These are phyloP conservation scores for Pimpla rufipes DNA, from an alignment of 2,888 invertebrate genomes.

Conservation along the genomic window DNA sequence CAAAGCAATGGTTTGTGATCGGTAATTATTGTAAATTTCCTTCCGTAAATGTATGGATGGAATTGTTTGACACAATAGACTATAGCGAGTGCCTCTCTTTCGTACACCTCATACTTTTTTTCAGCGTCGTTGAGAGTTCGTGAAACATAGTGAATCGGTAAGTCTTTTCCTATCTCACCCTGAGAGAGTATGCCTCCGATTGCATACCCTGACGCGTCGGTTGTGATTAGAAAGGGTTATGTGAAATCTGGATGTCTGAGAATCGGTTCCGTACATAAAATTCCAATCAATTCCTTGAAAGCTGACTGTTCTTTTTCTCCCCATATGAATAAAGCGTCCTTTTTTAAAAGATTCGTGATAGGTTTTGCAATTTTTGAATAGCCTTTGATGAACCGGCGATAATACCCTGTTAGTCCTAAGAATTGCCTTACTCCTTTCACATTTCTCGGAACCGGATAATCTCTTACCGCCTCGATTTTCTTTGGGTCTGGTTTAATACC, in stretches of 20 bases:
- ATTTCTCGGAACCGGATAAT: neutral
- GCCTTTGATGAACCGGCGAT: too few relatives aligned
- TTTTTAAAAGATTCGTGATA: neutral
- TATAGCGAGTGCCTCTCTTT: neutral
- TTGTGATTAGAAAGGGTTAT: neutral
- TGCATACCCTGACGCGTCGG: neutral
- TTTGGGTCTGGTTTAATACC: too few relatives aligned
- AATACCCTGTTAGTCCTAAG: too few relatives aligned
- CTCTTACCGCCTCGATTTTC: neutral
- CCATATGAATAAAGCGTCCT: neutral
- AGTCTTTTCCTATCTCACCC: neutral
- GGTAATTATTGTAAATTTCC: slow-evolving; percentile 21
- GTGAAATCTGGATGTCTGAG: neutral
- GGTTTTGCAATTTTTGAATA: neutral
- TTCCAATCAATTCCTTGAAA: neutral
- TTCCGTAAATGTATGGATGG: slow-evolving; percentile 39
- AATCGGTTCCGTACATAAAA: neutral
- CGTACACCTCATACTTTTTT: neutral
- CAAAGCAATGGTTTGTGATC: slow-evolving; percentile 38
- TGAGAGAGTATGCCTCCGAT: neutral
- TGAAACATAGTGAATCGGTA: neutral
- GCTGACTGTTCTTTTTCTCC: neutral
- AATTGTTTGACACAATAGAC: slow-evolving; percentile 41
- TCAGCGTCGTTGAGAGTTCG: neutral
- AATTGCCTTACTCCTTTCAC: neutral